Base-by-base conservation (phyloP, 2,113 vertebrate species). In the Echinops telfairi region DNA sequence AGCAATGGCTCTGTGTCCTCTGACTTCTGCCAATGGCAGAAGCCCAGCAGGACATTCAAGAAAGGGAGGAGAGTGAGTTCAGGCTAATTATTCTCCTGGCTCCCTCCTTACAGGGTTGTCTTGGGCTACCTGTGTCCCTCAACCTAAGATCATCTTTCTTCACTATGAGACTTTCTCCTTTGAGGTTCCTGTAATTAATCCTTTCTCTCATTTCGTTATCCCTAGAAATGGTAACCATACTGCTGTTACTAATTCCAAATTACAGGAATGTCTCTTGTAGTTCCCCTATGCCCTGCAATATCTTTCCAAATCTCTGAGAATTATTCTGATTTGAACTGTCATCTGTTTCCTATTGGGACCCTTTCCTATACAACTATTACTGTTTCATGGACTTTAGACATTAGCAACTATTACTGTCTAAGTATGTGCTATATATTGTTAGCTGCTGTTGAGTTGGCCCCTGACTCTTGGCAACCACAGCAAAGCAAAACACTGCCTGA, bases 101-200 rank as follows among this genome's bases (percentile, higher is more conserved):
- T 95, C 66, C 66, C 70, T 73, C 82, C 85, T 95, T 64, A 14
- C 40, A 36, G 64, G 43, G 70, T 85, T 95, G 94, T 96, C 95
- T 94, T 94, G 78, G 78, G 88, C 93, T 92, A 90, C 90, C 70
- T 79, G 76, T 97, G 91, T 85, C 92, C 95, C 94, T 95, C 36
- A 23, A 95, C 93, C 92, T 95, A 86, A 97, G 93, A 94, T 94
- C 93, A 94, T 76, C 79, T 88, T 96, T 88, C 79, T 75, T 95
- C 23, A 68, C 78, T 87, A 4, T 76, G 40, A 82, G 78, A 89
- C 90, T 95, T 92, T 96, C 93, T 93, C 89, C 79, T 94, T 91
- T 91, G 47, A 38, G 79, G 64, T 83, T 93, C 70, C 82, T 93
- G 90, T 83, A 80, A 95, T 96, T 88, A 94, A 70, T 95, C 92